Evolutionary conservation across 2,797 vertebrate genomes (phyloP), one percentile per base, ranked within the genome.

Genomic region (Selene dorsalis): DNA sequence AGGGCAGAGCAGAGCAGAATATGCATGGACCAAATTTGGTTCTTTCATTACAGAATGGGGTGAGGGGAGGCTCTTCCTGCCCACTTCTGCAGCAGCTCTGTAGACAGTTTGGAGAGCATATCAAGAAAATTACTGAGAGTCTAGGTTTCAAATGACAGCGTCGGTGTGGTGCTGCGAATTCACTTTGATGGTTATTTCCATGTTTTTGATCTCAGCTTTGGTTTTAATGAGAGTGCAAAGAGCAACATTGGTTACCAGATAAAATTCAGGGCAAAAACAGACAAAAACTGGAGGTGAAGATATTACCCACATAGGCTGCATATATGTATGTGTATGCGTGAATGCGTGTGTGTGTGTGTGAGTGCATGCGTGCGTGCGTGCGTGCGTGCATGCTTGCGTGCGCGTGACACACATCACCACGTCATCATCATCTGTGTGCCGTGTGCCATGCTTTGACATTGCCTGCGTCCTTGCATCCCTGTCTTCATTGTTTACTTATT

Each of bases 21-120:
- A 92, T 93, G 57, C 93, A 93, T 0, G 92, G 93, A 69, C 93
- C 95, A 71, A 95, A 95, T 87, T 62, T 61, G 57, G 55, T 53
- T 78, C 55, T 73, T 72, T 80, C 38, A 72, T 77, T 79, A 63
- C 50, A 45, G 39, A 18, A 50, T 32, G 50, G 79, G 58, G 30
- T 41, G 17, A 0, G 6, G 4, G 22, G n/a, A n/a, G 4, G 4
- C 10, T 73, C 35, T 56, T 55, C 14, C 3, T 10, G 6, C 64
- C 83, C 60, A 52, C 63, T 65, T 83, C 58, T 43, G 70, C 67
- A 43, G 47, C n/a, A 56, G 18, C 45, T 82, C 58, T 43, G 60
- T 20, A 14, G 61, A 80, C 63, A 53, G 52, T 76, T 73, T 38
- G 47, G 56, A 30, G 63, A 39, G 70, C 47, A 50, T 58, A 79